Percentiles rank a stretch among this genome's conserved stretches.
phyloP scores from a whole-genome alignment of 2,888 invertebrate genomes.

The Molanna angustata region DNA sequence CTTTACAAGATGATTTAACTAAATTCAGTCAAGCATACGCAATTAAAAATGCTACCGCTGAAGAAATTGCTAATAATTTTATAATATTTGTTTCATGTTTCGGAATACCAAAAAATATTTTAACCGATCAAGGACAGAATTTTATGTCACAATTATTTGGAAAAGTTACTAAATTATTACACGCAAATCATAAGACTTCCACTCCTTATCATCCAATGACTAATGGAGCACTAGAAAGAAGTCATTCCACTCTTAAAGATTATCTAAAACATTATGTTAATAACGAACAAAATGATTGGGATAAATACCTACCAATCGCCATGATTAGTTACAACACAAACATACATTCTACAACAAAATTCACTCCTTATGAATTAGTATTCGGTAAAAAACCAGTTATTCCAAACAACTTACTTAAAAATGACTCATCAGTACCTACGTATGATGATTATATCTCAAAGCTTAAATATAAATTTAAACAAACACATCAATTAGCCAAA shows the following conservation, averaged over 20 bases:
- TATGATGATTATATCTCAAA: conserved; percentile 1
- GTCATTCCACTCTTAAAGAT: conserved; percentile 35
- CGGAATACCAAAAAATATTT: conserved; percentile 38
- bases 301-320: neutral
- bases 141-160: conserved; percentile 38
- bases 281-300: conserved; percentile 3
- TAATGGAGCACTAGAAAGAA: conserved; percentile 37
- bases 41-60: conserved; percentile 36
- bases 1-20: conserved; percentile 35
- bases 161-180: conserved; percentile 36
- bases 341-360: conserved; percentile 37
- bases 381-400: conserved; percentile 28
- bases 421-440: neutral
- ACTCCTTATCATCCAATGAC: conserved; percentile 38
- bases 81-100: conserved; percentile 38
- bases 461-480: neutral
- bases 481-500: neutral
- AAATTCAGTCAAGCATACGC: conserved; percentile 36
- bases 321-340: conserved; percentile 18
- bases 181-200: conserved; percentile 36
- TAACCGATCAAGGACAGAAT: conserved; percentile 41
- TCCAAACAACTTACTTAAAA: neutral
- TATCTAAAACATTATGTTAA: conserved; percentile 1
- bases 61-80: conserved; percentile 36
- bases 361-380: conserved; percentile 38